Conservation (phyloP, 2,113 vertebrate genomes). For the Cochlearius cochlearius region DNA sequence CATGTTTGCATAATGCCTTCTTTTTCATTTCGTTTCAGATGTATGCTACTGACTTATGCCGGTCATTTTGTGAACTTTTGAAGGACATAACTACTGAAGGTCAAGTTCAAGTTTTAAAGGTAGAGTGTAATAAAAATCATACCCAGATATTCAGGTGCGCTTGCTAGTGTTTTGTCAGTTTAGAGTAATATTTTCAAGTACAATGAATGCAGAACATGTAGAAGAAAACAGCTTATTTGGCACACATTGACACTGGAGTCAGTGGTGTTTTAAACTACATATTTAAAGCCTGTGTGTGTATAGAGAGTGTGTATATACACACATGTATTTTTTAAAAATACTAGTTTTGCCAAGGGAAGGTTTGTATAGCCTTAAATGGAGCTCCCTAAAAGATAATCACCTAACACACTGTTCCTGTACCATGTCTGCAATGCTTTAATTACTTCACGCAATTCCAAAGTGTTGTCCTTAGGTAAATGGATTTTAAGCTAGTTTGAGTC, state of each 20-base stretch:
- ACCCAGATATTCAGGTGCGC: neutral
- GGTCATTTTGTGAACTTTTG: slow-evolving; percentile 88
- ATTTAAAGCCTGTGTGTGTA: neutral
- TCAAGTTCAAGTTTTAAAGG: slow-evolving; percentile 96
- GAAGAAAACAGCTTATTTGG: neutral
- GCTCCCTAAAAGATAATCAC: neutral
- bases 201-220: neutral
- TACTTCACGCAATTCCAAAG: neutral
- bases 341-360: neutral
- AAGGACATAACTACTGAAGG: slow-evolving; percentile 93
- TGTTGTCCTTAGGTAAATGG: neutral
- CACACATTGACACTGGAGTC: neutral
- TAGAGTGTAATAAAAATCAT: slow-evolving; percentile 49
- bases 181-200: neutral
- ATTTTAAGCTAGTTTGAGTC: neutral
- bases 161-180: neutral
- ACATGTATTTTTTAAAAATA: neutral
- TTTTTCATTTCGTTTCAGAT: slow-evolving; percentile 75
- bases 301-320: neutral
- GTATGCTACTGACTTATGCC: slow-evolving; percentile 86
- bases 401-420: neutral
- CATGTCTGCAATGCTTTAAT: neutral
- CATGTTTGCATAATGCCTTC: neutral
- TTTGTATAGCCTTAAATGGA: neutral
- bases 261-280: neutral